A percentile compares a stretch with the other conserved stretches of the same genome.
Evolutionary conservation across 1,140 invertebrate genomes (phyloP).

Genomic region (Phenacoccus solenopsis): DNA sequence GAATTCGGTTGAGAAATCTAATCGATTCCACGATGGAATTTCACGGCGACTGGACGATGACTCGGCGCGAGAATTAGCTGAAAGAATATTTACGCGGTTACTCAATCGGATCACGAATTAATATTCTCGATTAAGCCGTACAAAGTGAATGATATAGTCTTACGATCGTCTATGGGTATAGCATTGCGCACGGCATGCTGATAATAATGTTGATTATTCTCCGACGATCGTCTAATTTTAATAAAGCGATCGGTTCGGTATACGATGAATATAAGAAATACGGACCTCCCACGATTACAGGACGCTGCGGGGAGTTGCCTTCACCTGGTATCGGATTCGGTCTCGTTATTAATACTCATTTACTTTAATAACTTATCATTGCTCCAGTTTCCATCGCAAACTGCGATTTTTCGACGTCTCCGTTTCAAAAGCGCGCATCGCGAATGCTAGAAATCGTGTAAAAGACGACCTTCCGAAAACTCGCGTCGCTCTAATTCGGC

Average conservation of each 20-base stretch:
- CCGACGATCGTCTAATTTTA: conserved; percentile 8
- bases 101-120: conserved; percentile 16
- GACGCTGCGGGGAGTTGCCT: conserved; percentile 12
- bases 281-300: conserved; percentile 9
- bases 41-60: too few relatives aligned
- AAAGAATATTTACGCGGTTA: not conserved
- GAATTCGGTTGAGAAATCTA: too few relatives aligned
- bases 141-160: not conserved
- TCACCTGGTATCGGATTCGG: not conserved
- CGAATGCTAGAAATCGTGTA: too few relatives aligned
- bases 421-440: too few relatives aligned
- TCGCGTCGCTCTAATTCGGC: too few relatives aligned
- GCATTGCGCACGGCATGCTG: conserved; percentile 3
- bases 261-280: not conserved
- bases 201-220: conserved; percentile 11
- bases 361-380: conserved; percentile 3
- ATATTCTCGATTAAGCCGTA: conserved; percentile 11
- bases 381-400: not conserved
- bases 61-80: too few relatives aligned
- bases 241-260: conserved; percentile 1
- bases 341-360: conserved; percentile 8
- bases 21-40: not conserved
- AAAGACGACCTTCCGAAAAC: too few relatives aligned
- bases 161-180: not conserved
- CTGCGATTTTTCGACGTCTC: too few relatives aligned